These are phyloP conservation scores for Gallinago media DNA, from an alignment of 2,113 vertebrate genomes.

Conservation along the genomic window DNA sequence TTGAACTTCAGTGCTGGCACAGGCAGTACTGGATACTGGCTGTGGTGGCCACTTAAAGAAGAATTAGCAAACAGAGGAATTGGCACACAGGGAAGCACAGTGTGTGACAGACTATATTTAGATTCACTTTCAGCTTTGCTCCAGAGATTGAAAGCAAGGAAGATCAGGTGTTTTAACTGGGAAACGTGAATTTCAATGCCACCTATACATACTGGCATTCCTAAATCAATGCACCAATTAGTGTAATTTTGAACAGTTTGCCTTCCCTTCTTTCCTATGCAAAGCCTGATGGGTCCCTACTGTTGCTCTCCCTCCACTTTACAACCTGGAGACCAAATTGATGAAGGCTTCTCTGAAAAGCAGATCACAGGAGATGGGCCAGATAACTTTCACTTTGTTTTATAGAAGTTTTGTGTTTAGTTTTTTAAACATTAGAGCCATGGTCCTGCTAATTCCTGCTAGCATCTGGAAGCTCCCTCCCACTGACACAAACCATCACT, in stretches of 20 bases:
- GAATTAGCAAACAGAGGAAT: too few relatives aligned
- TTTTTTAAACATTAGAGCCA: background rate
- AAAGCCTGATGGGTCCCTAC: background rate
- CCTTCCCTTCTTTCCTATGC: background rate
- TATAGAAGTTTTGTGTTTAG: background rate
- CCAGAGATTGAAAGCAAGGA: too few relatives aligned
- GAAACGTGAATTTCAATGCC: background rate
- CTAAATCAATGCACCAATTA: background rate
- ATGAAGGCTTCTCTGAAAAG: background rate
- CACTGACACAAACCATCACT: background rate
- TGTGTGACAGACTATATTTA: too few relatives aligned
- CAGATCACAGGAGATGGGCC: background rate
- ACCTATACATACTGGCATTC: background rate
- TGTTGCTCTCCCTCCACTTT: background rate
- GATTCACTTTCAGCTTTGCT: too few relatives aligned
- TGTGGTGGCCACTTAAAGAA: too few relatives aligned
- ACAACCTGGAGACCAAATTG: background rate
- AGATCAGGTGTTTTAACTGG: background rate
- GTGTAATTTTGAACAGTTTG: background rate
- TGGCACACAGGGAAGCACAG: too few relatives aligned
- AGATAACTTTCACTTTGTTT: background rate
- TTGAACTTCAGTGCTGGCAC: background rate
- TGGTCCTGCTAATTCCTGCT: background rate
- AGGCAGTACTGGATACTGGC: background rate
- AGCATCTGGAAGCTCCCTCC: background rate